A percentile compares a stretch with the other conserved stretches of the same genome.
These are phyloP conservation scores for Rhea americana DNA, from an alignment of 2,113 vertebrate genomes.

Conservation along the genomic window DNA sequence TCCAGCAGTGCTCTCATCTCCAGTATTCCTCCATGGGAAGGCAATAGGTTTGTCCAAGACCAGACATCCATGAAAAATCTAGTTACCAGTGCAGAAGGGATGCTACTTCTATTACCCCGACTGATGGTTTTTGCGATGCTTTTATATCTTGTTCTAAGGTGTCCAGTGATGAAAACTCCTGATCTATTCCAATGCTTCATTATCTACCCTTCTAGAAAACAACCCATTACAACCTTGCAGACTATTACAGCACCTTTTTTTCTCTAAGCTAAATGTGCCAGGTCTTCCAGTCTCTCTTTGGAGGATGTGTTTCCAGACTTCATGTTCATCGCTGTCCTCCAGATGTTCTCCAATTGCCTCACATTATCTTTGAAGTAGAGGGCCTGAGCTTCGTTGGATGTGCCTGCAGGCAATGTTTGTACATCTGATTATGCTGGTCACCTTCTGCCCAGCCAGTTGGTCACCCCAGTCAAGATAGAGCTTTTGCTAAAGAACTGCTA, in stretches of 20 bases:
- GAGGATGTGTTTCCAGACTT: not conserved
- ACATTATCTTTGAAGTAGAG: not conserved
- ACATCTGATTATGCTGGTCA: not conserved
- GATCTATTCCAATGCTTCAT: not conserved
- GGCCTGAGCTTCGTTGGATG: not conserved
- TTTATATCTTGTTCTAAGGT: not conserved
- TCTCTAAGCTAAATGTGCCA: not conserved
- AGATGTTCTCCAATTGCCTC: not conserved
- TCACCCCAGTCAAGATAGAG: not conserved
- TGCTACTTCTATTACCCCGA: no score
- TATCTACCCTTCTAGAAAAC: not conserved
- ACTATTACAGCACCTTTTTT: not conserved
- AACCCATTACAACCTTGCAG: not conserved
- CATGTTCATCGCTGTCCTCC: not conserved
- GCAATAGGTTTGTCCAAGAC: not conserved
- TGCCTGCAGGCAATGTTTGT: not conserved
- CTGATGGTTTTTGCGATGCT: not conserved
- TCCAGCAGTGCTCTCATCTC: not conserved
- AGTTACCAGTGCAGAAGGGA: not conserved
- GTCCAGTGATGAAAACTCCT: not conserved
- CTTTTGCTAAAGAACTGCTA: not conserved
- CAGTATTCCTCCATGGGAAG: not conserved
- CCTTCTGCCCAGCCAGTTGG: not conserved
- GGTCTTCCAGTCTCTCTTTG: not conserved
- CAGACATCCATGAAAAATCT: not conserved